Conservation (phyloP, 2,888 invertebrate species). For the Platycnemis pennipes region DNA sequence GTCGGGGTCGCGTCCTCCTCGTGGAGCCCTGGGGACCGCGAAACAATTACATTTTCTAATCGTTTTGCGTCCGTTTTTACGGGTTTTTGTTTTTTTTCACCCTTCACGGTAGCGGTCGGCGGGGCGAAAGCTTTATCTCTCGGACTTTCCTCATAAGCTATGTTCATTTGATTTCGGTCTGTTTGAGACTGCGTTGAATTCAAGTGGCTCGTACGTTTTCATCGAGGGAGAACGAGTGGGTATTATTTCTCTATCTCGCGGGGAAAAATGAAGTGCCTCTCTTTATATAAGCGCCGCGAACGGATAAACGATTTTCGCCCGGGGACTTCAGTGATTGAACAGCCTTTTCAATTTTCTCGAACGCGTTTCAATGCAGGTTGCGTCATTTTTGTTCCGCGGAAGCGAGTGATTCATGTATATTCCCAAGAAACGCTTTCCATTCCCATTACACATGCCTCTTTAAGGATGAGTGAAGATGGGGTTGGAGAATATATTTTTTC, state of each 20-base stretch:
- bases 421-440: background rate
- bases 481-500: background rate
- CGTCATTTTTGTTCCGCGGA: background rate
- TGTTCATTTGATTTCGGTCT: constrained; percentile 1
- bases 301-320: background rate
- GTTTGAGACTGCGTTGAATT: background rate
- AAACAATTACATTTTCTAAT: constrained; percentile 29
- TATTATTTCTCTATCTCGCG: too few species aligned
- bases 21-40: background rate
- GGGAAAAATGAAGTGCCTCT: background rate
- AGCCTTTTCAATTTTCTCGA: background rate
- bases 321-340: background rate
- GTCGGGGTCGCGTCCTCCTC: background rate
- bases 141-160: background rate
- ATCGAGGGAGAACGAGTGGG: background rate
- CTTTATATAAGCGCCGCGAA: background rate
- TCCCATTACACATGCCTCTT: background rate
- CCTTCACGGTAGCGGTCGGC: background rate
- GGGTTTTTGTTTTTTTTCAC: background rate
- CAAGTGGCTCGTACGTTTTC: background rate
- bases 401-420: background rate
- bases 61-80: background rate
- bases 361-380: background rate
- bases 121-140: background rate
- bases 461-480: background rate